Percentiles rank a stretch among this genome's conserved stretches.
phyloP scores from a whole-genome alignment of 2,797 vertebrate species.

The Myoxocephalus aenaeus region DNA sequence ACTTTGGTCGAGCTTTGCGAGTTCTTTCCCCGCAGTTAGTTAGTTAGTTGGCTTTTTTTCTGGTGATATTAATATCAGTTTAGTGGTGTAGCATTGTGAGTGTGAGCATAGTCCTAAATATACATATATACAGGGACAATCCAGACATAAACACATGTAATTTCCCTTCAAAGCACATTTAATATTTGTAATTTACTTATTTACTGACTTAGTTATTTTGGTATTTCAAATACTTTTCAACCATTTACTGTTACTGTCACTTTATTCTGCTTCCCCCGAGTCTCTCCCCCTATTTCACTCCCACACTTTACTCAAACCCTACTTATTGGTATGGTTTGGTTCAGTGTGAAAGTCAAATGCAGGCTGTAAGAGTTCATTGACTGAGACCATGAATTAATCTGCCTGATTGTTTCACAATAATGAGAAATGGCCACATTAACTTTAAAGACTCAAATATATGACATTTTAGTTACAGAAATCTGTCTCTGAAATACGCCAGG shows the following conservation, averaged over 20 bases:
- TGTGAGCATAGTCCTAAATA: neutral
- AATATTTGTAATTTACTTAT: neutral
- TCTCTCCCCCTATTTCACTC: neutral
- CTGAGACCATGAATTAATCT: conserved; percentile 15
- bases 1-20: no score
- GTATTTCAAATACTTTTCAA: neutral
- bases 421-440: conserved; percentile 5
- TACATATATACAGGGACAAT: neutral
- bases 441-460: conserved; percentile 16
- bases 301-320: neutral
- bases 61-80: no score
- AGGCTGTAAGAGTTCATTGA: conserved; percentile 20
- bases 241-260: neutral
- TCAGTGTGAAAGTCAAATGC: neutral
- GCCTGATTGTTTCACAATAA: conserved; percentile 16
- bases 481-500: conserved; percentile 10
- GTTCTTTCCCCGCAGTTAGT: no score
- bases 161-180: neutral
- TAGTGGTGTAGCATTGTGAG: no score
- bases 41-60: no score
- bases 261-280: neutral
- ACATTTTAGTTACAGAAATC: conserved; percentile 28
- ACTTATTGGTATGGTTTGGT: neutral
- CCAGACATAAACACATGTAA: neutral
- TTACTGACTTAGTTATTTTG: neutral